Evolutionary conservation across 2,888 invertebrate species (phyloP).

Genomic region (Meghimatium bilineatum): DNA sequence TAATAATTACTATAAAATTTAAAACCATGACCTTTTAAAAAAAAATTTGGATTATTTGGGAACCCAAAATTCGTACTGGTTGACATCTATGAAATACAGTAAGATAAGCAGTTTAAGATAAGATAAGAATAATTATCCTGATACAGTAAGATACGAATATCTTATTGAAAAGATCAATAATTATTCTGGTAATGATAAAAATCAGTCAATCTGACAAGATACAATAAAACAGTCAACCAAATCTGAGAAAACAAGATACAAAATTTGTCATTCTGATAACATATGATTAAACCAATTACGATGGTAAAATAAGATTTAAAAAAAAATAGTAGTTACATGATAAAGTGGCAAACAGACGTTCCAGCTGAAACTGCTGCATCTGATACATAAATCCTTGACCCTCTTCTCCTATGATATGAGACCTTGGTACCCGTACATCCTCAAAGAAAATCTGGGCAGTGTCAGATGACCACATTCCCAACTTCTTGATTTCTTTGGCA

Average conservation of each 20-base stretch:
- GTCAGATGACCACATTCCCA: constrained; percentile 80
- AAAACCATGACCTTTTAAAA: too few species aligned
- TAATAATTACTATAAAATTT: too few species aligned
- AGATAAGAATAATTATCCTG: too few species aligned
- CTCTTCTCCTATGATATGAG: constrained; percentile 79
- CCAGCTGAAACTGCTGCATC: constrained; percentile 81
- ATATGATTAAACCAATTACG: neutral
- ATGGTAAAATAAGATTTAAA: neutral
- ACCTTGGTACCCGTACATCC: constrained; percentile 79
- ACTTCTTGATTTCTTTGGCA: constrained; percentile 78
- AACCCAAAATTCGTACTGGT: too few species aligned
- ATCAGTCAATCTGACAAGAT: neutral
- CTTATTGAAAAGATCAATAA: too few species aligned
- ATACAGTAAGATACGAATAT: too few species aligned
- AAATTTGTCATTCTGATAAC: neutral
- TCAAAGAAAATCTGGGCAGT: constrained; percentile 80
- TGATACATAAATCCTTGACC: constrained; percentile 80
- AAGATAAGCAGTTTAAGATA: too few species aligned
- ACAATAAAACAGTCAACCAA: neutral
- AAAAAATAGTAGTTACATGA: constrained; percentile 57
- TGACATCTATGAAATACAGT: too few species aligned
- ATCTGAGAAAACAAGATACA: neutral
- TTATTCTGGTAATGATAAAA: neutral
- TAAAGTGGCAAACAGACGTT: constrained; percentile 78
- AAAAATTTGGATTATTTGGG: too few species aligned